Evolutionary conservation across 2,888 invertebrate genomes (phyloP).

Genomic region (Ectemnius lituratus): DNA sequence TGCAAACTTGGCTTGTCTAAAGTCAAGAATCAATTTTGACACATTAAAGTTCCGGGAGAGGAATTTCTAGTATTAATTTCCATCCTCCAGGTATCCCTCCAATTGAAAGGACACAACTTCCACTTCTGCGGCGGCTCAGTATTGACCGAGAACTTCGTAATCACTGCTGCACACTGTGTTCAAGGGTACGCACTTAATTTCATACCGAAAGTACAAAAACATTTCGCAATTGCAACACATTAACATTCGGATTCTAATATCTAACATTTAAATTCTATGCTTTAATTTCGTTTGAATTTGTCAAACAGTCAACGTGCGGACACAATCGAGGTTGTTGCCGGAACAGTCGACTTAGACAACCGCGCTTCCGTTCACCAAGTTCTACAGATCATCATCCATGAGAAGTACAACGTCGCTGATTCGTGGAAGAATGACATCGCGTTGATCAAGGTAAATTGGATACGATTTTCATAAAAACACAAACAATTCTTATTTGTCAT

Average conservation of each 20-base stretch:
- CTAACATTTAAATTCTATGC: no score
- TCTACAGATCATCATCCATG: constrained; percentile 25
- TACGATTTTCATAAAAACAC: no score
- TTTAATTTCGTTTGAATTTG: not conserved
- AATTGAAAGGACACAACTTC: constrained; percentile 26
- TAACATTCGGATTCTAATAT: not conserved
- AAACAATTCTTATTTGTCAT: no score
- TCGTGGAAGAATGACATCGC: constrained; percentile 63
- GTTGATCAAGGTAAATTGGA: constrained; percentile 70
- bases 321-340: constrained; percentile 52
- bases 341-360: constrained; percentile 18
- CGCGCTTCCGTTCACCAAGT: constrained; percentile 20
- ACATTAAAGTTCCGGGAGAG: not conserved
- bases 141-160: constrained; percentile 51
- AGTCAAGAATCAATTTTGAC: not conserved
- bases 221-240: not conserved
- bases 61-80: not conserved
- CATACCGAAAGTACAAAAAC: no score
- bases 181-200: constrained; percentile 16
- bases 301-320: not conserved
- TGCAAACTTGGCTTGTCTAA: no score
- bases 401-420: constrained; percentile 36
- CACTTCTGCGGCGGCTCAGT: constrained; percentile 68
- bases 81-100: constrained; percentile 59
- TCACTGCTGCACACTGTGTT: constrained; percentile 68